phyloP scores from a whole-genome alignment of 2,113 vertebrate species.

The Copsychus sechellarum region DNA sequence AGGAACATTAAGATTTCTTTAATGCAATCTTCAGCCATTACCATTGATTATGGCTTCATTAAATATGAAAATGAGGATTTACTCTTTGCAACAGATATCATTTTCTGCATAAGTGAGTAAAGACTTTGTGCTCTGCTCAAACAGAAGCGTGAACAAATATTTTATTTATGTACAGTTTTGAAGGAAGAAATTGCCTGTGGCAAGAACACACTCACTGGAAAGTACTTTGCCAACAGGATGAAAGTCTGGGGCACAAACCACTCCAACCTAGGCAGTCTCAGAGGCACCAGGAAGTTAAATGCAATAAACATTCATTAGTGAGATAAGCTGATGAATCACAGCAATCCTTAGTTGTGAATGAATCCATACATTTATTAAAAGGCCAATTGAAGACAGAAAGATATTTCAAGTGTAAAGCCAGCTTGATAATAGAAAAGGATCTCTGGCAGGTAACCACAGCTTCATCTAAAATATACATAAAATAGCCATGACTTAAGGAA shows the following conservation, averaged over 20 bases:
- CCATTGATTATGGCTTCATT: conserved; percentile 66
- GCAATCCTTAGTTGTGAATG: background rate
- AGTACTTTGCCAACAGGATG: background rate
- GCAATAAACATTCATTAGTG: conserved; percentile 1
- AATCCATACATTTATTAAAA: background rate
- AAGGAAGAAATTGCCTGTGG: conserved; percentile 22
- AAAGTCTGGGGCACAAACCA: background rate
- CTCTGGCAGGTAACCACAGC: background rate
- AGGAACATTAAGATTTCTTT: conserved; percentile 51
- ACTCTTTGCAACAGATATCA: conserved; percentile 1
- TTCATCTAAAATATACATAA: conserved; percentile 14
- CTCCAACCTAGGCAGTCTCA: background rate
- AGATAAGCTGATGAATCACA: conserved; percentile 13
- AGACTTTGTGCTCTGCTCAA: background rate
- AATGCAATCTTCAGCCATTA: conserved; percentile 64
- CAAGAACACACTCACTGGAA: background rate
- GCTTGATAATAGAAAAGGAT: conserved; percentile 19
- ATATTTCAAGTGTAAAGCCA: background rate
- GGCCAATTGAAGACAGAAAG: background rate
- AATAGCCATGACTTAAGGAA: conserved; percentile 10
- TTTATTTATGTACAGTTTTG: conserved; percentile 43
- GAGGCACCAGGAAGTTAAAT: conserved; percentile 36
- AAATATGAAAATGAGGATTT: conserved; percentile 65
- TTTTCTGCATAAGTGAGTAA: conserved; percentile 8
- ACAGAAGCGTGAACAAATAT: conserved; percentile 28